A percentile compares a stretch with the other conserved stretches of the same genome.
phyloP scores from a whole-genome alignment of 2,113 vertebrate genomes.

The Octodon degus region DNA sequence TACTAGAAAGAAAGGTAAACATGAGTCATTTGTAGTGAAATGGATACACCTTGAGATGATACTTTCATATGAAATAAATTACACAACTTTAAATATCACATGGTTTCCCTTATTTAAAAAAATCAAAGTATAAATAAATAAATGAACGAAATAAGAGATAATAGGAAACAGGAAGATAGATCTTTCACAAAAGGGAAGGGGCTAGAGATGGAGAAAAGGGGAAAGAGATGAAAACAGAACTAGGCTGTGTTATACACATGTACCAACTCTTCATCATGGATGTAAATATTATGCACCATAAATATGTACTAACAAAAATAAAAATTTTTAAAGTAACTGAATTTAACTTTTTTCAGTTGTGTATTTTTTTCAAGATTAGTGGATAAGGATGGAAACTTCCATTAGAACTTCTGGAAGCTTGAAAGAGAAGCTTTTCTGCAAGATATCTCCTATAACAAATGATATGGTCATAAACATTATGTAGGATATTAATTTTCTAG shows the following conservation, averaged over 20 bases:
- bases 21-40: not conserved
- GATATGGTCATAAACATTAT: not conserved
- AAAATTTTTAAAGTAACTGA: not conserved
- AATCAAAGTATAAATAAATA: not conserved
- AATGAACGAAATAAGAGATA: not conserved
- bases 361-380: slow-evolving; percentile 8
- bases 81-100: not conserved
- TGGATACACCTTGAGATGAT: not conserved
- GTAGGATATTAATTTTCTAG: not conserved
- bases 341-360: slow-evolving; percentile 37
- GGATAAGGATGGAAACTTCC: not conserved
- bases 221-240: not conserved
- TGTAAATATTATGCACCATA: not conserved
- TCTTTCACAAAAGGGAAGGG: not conserved
- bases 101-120: not conserved
- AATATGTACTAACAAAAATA: not conserved
- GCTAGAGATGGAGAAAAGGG: not conserved
- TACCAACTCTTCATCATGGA: not conserved
- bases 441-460: not conserved
- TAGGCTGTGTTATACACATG: not conserved
- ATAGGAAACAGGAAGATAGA: not conserved
- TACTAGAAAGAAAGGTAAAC: not conserved
- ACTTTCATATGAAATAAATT: not conserved
- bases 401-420: not conserved
- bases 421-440: not conserved